These are phyloP conservation scores for Operophtera brumata DNA, from an alignment of 2,888 invertebrate genomes.

Conservation along the genomic window DNA sequence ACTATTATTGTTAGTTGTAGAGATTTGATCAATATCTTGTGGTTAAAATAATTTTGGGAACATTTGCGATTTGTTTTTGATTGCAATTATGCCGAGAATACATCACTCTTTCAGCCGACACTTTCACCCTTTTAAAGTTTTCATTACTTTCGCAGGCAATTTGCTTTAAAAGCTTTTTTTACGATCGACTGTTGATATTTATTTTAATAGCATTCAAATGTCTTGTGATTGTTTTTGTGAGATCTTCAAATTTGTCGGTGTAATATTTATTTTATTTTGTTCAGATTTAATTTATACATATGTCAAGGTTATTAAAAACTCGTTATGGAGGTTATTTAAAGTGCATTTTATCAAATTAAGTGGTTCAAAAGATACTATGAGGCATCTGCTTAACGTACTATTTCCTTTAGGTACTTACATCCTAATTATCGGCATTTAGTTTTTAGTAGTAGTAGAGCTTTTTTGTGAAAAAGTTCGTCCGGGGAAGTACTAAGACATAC, in stretches of 20 bases:
- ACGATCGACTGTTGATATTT: background rate
- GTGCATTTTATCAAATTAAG: background rate
- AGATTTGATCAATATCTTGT: too few relatives aligned
- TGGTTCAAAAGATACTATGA: too few relatives aligned
- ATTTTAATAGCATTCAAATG: background rate
- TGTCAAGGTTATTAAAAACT: constrained; percentile 5
- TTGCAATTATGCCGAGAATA: constrained; percentile 3
- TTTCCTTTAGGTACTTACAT: too few relatives aligned
- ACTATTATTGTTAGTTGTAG: too few relatives aligned
- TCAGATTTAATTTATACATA: background rate
- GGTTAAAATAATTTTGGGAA: background rate
- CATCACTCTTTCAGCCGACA: background rate
- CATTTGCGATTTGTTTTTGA: constrained; percentile 11
- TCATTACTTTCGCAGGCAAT: constrained; percentile 11
- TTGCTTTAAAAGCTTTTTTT: constrained; percentile 8
- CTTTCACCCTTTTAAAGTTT: constrained; percentile 12
- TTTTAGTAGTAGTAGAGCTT: too few relatives aligned
- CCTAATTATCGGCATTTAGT: too few relatives aligned
- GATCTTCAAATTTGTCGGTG: background rate
- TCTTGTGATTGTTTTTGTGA: constrained; percentile 4
- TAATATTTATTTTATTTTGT: background rate
- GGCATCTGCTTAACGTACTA: too few relatives aligned
- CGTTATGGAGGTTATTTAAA: constrained; percentile 7
- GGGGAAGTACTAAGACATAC: too few relatives aligned
- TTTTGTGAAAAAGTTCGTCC: too few relatives aligned